Base-by-base conservation (phyloP, 2,113 vertebrate species). In the Percopsis transmontana region DNA sequence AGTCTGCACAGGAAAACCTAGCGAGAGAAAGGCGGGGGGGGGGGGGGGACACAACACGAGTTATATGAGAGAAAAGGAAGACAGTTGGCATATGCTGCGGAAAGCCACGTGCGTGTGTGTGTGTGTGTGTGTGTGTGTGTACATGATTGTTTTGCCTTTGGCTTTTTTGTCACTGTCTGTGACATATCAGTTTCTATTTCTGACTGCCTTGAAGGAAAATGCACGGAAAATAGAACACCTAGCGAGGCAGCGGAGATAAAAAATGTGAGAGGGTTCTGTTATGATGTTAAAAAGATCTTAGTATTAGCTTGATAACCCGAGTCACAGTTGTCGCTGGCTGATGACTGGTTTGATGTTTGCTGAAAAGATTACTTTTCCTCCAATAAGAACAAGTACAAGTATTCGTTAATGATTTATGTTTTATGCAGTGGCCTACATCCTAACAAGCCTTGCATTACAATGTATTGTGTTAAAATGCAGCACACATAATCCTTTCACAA, bases 151-250 rank as follows among this genome's bases (percentile, higher is more conserved):
- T 70, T 76, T 80, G 77, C 87, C 79, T 72, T 70, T 73, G 70
- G 84, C 74, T 84, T 77, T 45, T 85, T 81, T 79, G 81, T 87
- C 77, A 86, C 79, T 59, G 80, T 87, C 82, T 86, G 72, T 86
- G 82, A 86, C 80, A 86, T 82, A 83, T 85, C 77, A 74, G 83
- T 78, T 85, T 85, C 89, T 90, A 88, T 89, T 89, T 88, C 76
- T 80, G 82, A 88, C 79, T 82, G 77, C 44, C 57, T 24, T 21
- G 48, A 5, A 80, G 67, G 76, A 80, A 66, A 86, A 86, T 83
- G 79, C 77, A 84, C 65, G 84, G 75, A 75, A 88, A 87, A 87
- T 80, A 86, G 82, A 86, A 81, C 88, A 81, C 82, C 79, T 80
- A 66, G 72, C 70, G 79, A 84, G 67, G 72, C 71, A 41, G 55